A percentile compares a stretch with the other conserved stretches of the same genome.
phyloP scores from a whole-genome alignment of 1,140 invertebrate species.

The Drosophila teissieri region DNA sequence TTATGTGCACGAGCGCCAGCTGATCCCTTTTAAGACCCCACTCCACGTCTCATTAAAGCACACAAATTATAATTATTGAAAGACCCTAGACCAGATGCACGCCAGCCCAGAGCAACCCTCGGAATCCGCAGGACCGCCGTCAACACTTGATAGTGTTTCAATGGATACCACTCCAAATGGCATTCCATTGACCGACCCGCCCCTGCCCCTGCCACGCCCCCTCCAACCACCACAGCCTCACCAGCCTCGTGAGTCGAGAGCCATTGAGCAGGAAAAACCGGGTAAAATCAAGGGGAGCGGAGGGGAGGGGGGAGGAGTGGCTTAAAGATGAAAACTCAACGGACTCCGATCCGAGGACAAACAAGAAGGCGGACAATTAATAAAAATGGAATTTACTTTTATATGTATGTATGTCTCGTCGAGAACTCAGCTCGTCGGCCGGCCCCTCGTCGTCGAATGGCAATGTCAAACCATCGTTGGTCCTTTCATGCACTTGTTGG shows the following conservation, averaged over 20 bases:
- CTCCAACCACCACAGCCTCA: conserved; percentile 36
- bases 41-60: conserved; percentile 57
- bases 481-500: conserved; percentile 41
- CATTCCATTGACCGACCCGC: conserved; percentile 15
- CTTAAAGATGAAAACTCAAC: conserved; percentile 4
- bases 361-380: conserved; percentile 64
- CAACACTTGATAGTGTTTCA: conserved; percentile 64
- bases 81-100: conserved; percentile 2
- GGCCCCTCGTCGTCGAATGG: conserved; percentile 6
- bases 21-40: conserved; percentile 19
- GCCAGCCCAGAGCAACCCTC: conserved; percentile 5
- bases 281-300: conserved; percentile 1
- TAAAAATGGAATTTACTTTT: conserved; percentile 75
- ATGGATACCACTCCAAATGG: conserved; percentile 54
- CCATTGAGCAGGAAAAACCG: background rate
- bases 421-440: background rate
- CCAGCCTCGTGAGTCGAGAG: conserved; percentile 50
- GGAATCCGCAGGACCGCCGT: conserved; percentile 16
- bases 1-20: conserved; percentile 35
- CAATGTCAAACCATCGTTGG: conserved; percentile 64
- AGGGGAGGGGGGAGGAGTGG: no score
- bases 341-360: conserved; percentile 38
- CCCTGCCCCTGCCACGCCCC: conserved; percentile 40
- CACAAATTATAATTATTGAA: conserved; percentile 76
- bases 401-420: conserved; percentile 48